Evolutionary conservation across 2,797 vertebrate species (phyloP), one percentile per base, ranked within the genome.

Genomic region (Syndactyla subalaris): DNA sequence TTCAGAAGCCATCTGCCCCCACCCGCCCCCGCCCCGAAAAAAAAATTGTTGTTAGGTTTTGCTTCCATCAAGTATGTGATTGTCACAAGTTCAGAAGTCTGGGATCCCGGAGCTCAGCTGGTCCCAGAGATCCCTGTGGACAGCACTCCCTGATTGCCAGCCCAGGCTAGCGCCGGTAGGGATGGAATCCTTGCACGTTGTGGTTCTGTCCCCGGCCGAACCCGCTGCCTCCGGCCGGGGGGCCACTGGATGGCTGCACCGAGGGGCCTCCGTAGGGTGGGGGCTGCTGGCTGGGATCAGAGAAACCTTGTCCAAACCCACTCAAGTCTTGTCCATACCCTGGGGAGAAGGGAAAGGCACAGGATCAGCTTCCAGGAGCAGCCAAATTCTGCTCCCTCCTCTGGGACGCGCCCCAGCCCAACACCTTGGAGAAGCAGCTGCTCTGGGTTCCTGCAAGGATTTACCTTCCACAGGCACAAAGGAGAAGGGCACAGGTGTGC

Each of bases 141-240:
- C 97, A 96, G 96, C 98, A 88, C 97, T 99, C 98, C 98, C 98
- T 98, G 98, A 98, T 98, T 96, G 98, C 89, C 58, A 92, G 92
- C 92, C 72, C 88, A 46, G 16, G 91, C 96, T 98, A 99, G 98
- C 99, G 99, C 97, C 99, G 98, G 98, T 99, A 99, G 26, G 99
- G 99, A 90, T 99, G 99, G 98, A 99, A 99, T 97, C 99, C 99
- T 98, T 99, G 99, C 97, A 99, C 99, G 29, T 99, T 99, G 98
- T 99, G 99, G 98, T 99, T 99, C 98, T 99, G 99, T 78, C 99
- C 99, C 78, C 99, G 98, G 93, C 99, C 99, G 21, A 99, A 99
- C n/a, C 98, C 99, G 57, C 96, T 99, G 92, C 98, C 98, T 3
- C 98, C 98, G 4, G 98, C 95, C 3, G 99, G 99, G 46, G 98